Conservation (phyloP, 2,113 vertebrate genomes). For the Bostrychus sinensis region DNA sequence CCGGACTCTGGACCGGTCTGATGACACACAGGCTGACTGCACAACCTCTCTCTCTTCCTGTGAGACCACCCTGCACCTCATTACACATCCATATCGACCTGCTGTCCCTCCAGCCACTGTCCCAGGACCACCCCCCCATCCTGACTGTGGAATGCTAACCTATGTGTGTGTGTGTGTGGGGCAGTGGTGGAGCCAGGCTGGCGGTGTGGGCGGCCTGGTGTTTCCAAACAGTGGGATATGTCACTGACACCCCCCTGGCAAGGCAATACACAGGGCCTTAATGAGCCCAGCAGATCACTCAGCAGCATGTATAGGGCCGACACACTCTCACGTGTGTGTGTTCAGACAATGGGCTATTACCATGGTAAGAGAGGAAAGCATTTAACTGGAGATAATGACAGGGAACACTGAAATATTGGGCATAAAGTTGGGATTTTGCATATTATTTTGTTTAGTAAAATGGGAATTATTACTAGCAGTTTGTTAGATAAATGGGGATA, state of each 20-base stretch:
- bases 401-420: neutral
- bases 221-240: conserved; percentile 79
- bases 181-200: conserved; percentile 72
- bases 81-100: conserved; percentile 55
- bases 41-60: conserved; percentile 12
- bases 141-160: conserved; percentile 60
- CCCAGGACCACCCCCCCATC: conserved; percentile 52
- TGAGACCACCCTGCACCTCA: conserved; percentile 45
- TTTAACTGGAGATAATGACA: neutral
- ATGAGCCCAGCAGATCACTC: conserved; percentile 73
- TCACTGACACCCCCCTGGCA: conserved; percentile 72
- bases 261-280: conserved; percentile 66
- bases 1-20: neutral
- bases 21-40: neutral
- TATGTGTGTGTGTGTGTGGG: conserved; percentile 45
- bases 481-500: neutral
- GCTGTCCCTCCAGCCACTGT: conserved; percentile 47
- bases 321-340: conserved; percentile 23
- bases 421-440: neutral
- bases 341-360: conserved; percentile 12
- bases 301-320: conserved; percentile 1
- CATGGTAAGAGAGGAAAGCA: neutral
- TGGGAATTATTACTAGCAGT: neutral
- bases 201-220: conserved; percentile 70
- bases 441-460: neutral